Conservation (phyloP, 1,140 invertebrate genomes). For the Xylocopa sonorina region DNA sequence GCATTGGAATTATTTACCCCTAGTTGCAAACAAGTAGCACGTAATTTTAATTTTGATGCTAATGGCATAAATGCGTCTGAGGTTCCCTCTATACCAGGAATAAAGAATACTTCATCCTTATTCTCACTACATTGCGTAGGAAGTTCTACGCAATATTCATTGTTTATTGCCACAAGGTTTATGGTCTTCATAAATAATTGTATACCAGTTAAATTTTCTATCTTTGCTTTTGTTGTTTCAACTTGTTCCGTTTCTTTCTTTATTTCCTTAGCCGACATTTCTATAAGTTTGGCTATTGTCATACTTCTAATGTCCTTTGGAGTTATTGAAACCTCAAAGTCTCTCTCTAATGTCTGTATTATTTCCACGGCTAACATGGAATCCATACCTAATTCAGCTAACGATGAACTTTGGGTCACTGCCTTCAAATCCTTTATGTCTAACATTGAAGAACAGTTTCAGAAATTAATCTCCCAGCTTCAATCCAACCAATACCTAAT, state of each 20-base stretch:
- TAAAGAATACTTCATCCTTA: conserved; percentile 82
- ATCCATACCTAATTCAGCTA: conserved; percentile 91
- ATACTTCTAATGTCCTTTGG: conserved; percentile 87
- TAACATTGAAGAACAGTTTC: background rate
- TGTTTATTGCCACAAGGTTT: conserved; percentile 60
- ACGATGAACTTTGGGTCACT: conserved; percentile 84
- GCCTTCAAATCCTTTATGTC: conserved; percentile 81
- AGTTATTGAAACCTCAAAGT: conserved; percentile 87
- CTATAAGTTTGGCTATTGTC: conserved; percentile 83
- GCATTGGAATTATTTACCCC: conserved; percentile 53
- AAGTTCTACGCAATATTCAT: conserved; percentile 71
- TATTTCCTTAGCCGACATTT: conserved; percentile 74
- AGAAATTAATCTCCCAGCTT: background rate
- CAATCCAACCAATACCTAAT: background rate
- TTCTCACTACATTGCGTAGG: conserved; percentile 68
- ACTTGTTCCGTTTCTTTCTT: background rate
- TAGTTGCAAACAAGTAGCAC: conserved; percentile 85
- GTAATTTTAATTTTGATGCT: conserved; percentile 81
- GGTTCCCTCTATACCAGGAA: conserved; percentile 87
- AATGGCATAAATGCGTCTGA: conserved; percentile 81
- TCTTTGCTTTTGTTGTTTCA: too few species aligned
- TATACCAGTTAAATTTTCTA: conserved; percentile 59
- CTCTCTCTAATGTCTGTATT: conserved; percentile 88
- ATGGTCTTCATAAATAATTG: conserved; percentile 72
- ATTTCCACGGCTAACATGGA: conserved; percentile 92